These are phyloP conservation scores for Chrysina gloriosa DNA, from an alignment of 2,888 invertebrate genomes.

Conservation along the genomic window DNA sequence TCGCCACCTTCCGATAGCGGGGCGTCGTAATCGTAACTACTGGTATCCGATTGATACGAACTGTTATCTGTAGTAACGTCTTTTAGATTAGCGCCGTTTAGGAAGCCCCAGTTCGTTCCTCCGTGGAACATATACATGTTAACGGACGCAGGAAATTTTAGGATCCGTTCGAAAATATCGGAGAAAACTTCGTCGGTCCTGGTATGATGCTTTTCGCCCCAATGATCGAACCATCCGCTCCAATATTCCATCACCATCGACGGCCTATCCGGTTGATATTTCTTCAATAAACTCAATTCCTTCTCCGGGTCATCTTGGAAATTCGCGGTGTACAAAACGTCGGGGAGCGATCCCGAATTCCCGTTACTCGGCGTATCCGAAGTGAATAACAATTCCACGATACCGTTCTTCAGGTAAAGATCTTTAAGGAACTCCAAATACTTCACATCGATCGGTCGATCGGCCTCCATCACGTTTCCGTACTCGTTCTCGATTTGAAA, in stretches of 20 bases:
- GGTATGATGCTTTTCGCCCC: constrained; percentile 33
- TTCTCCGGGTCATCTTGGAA: constrained; percentile 33
- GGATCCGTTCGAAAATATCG: constrained; percentile 54
- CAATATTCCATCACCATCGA: constrained; percentile 72
- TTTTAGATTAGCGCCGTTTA: constrained; percentile 56
- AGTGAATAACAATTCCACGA: constrained; percentile 67
- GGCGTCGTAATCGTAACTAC: constrained; percentile 77
- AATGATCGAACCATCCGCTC: constrained; percentile 42
- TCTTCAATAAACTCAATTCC: constrained; percentile 46
- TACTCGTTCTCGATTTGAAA: constrained; percentile 95
- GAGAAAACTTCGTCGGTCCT: constrained; percentile 61
- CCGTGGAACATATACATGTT: constrained; percentile 95
- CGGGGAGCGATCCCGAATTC: constrained; percentile 20
- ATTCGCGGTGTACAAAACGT: constrained; percentile 44
- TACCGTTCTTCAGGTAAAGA: constrained; percentile 59
- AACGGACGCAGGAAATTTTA: constrained; percentile 67
- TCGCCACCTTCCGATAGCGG: constrained; percentile 92
- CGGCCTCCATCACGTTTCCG: constrained; percentile 70
- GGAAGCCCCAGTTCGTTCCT: constrained; percentile 85
- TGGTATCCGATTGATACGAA: constrained; percentile 58
- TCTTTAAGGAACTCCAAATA: constrained; percentile 65
- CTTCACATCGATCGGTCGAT: constrained; percentile 54
- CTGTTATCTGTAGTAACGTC: constrained; percentile 42
- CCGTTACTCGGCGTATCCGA: constrained; percentile 63
- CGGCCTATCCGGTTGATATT: constrained; percentile 66